Evolutionary conservation across 1,140 invertebrate species (phyloP), one percentile per base, ranked within the genome.

Genomic region (Rhynchophorus ferrugineus): DNA sequence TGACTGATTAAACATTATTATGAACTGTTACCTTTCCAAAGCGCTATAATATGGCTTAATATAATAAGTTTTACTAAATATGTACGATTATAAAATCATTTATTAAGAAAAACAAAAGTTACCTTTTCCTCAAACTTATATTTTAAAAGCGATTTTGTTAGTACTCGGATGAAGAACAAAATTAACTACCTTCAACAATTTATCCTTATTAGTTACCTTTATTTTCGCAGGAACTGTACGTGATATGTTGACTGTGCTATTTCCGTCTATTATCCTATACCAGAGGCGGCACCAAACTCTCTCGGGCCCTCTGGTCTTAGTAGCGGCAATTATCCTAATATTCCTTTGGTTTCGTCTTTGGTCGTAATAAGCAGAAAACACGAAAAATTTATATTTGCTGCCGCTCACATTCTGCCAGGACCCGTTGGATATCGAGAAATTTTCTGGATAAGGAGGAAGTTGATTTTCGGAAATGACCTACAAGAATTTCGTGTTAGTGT

Each of bases 341-440:
- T 85, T 75, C 38, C 82, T 79, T 13, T 80, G 74, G n/a, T 78
- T 77, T 54, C 80, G 79, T 57, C 86, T 75, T 35, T 80, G 73
- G 69, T 94, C 91, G 60, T 83, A 87, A 62, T 85, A 94, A 22
- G 91, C 91, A 1, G 90, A 93, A 64, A 91, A 94, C 13, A 95
- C 88, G 69, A 85, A 92, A 72, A 94, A 94, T 71, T 91, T 91
- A 65, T 82, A 88, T 64, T 85, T 73, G 14, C 72, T 78, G 33
- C 75, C 76, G 45, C 75, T 74, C 46, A 79, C 76, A 54, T 69
- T 71, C 65, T 79, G 77, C 78, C 78, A 80, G 43, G 65, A 63
- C 14, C 76, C 78, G 54, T 76, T 73, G 46, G 63, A 67, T 51
- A 76, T 72, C 49, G 65, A 59, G 0, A 70, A 60, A 62, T 73